Evolutionary conservation across 1,140 invertebrate genomes (phyloP).

Genomic region (Diorhabda sublineata): DNA sequence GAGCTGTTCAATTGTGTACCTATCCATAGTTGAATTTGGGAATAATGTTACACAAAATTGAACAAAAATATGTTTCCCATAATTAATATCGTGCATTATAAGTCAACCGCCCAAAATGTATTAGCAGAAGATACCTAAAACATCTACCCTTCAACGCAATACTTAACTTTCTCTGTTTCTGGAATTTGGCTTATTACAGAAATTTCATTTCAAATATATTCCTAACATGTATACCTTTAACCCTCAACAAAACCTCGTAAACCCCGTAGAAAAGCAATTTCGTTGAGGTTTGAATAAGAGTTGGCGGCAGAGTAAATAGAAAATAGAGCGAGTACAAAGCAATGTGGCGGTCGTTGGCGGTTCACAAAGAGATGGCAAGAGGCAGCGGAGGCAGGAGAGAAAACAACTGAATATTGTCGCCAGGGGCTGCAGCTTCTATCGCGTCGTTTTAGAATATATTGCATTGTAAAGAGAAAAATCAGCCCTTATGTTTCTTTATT

Average conservation of each 20-base stretch:
- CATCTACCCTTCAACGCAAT: no score
- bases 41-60: no score
- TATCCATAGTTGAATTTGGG: no score
- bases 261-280: conserved; percentile 1
- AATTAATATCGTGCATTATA: no score
- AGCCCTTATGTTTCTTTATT: background rate
- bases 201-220: background rate
- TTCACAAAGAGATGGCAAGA: background rate
- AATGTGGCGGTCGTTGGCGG: background rate
- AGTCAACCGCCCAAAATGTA: no score
- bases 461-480: background rate
- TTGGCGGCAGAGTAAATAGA: background rate
- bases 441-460: conserved; percentile 2
- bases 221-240: background rate
- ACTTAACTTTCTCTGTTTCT: no score
- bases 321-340: conserved; percentile 1
- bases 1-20: no score
- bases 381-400: conserved; percentile 1
- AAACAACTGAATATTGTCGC: background rate
- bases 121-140: no score
- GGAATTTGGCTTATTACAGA: background rate
- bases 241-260: background rate
- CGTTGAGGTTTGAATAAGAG: conserved; percentile 1
- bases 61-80: no score
- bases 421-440: background rate